phyloP scores from a whole-genome alignment of 2,797 vertebrate species.

The Tadarida brasiliensis region DNA sequence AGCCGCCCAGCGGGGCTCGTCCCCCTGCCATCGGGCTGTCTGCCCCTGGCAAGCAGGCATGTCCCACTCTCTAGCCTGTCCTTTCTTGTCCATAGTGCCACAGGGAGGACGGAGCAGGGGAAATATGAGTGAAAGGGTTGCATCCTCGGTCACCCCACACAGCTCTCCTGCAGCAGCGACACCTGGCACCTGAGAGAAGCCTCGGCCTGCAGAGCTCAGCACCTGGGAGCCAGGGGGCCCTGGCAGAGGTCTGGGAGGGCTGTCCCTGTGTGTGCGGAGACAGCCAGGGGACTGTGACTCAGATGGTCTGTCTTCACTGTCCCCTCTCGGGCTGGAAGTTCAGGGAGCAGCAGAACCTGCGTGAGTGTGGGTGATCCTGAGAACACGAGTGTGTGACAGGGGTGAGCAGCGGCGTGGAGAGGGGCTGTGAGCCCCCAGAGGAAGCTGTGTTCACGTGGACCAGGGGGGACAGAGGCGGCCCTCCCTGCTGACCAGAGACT shows the following conservation, averaged over 20 bases:
- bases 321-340: background rate
- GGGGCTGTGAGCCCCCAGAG: background rate
- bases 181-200: background rate
- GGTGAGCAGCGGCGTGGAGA: background rate
- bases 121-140: background rate
- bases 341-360: background rate
- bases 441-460: background rate
- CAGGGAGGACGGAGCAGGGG: too few species aligned
- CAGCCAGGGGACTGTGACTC: background rate
- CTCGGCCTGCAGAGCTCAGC: background rate
- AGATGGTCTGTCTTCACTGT: background rate
- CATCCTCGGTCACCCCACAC: too few species aligned
- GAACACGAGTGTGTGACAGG: background rate
- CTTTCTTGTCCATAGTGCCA: background rate
- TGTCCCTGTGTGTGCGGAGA: background rate
- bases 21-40: background rate
- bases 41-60: background rate
- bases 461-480: too few species aligned
- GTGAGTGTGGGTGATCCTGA: background rate
- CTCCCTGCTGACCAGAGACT: background rate
- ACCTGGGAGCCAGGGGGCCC: background rate
- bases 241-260: background rate
- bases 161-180: background rate
- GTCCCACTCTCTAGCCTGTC: background rate
- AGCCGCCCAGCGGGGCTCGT: background rate